These are phyloP conservation scores for Colostygia pectinataria DNA, from an alignment of 2,888 invertebrate genomes.

Conservation along the genomic window DNA sequence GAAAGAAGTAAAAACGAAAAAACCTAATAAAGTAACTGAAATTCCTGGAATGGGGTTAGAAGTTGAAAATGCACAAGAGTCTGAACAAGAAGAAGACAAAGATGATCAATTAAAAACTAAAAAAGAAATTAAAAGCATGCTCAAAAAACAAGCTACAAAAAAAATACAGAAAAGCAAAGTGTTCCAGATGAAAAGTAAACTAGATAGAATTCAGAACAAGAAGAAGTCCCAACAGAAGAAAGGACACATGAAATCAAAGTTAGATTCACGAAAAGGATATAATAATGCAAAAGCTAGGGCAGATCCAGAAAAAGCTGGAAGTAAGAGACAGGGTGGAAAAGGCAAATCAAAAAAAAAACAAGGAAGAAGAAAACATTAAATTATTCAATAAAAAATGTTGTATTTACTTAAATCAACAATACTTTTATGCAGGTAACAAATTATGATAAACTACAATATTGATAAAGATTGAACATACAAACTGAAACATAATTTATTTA, in stretches of 20 bases:
- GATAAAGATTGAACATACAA: constrained; percentile 1
- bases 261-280: constrained; percentile 42
- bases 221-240: constrained; percentile 84
- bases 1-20: constrained; percentile 42
- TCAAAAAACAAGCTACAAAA: constrained; percentile 88
- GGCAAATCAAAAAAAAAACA: constrained; percentile 67
- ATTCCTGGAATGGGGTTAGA: constrained; percentile 69
- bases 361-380: constrained; percentile 66
- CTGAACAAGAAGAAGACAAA: constrained; percentile 53
- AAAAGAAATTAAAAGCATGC: constrained; percentile 87
- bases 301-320: constrained; percentile 47
- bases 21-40: constrained; percentile 44
- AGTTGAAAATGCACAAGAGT: constrained; percentile 53
- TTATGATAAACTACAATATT: constrained; percentile 12
- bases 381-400: constrained; percentile 8
- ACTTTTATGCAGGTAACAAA: constrained; percentile 18
- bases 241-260: constrained; percentile 47
- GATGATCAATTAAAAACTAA: constrained; percentile 74
- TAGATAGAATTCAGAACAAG: constrained; percentile 87
- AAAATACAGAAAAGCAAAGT: constrained; percentile 90
- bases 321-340: constrained; percentile 48
- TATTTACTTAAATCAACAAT: constrained; percentile 14
- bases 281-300: constrained; percentile 52
- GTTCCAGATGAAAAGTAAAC: constrained; percentile 88
- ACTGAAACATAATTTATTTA: background rate